Evolutionary conservation across 2,797 vertebrate genomes (phyloP).

Genomic region (Botia almorhae): DNA sequence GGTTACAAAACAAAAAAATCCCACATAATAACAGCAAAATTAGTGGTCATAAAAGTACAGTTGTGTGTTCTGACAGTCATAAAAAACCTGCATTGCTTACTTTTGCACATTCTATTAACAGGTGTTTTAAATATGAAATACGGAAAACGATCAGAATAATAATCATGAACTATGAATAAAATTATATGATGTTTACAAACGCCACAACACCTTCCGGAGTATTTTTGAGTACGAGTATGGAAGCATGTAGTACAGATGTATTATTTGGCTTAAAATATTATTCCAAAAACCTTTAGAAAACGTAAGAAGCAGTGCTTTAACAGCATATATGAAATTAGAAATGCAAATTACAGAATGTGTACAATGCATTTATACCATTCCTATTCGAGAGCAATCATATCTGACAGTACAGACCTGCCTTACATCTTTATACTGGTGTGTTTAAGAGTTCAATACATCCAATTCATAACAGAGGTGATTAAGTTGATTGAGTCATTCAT

Average conservation of each 20-base stretch:
- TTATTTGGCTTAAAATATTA: background rate
- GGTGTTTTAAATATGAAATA: background rate
- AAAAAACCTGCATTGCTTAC: background rate
- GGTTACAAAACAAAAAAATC: conserved; percentile 11
- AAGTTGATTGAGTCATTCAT: background rate
- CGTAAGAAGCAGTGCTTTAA: background rate
- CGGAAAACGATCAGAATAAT: background rate
- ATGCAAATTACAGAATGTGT: conserved; percentile 1
- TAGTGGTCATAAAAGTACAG: conserved; percentile 37
- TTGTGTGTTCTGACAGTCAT: background rate
- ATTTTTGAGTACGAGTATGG: background rate
- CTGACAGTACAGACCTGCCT: background rate
- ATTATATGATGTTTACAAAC: background rate
- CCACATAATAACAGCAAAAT: conserved; percentile 6
- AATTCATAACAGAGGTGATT: background rate
- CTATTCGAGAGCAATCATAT: background rate
- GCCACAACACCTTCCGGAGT: conserved; percentile 7
- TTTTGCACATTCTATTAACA: background rate
- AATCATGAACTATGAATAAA: conserved; percentile 2
- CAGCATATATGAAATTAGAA: background rate
- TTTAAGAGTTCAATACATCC: background rate
- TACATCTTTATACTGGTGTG: background rate
- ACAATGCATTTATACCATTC: conserved; percentile 3
- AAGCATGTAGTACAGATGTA: background rate
- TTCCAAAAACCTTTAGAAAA: background rate